Evolutionary conservation across 2,888 invertebrate genomes (phyloP).

Genomic region (Lasioglossum marginatum): DNA sequence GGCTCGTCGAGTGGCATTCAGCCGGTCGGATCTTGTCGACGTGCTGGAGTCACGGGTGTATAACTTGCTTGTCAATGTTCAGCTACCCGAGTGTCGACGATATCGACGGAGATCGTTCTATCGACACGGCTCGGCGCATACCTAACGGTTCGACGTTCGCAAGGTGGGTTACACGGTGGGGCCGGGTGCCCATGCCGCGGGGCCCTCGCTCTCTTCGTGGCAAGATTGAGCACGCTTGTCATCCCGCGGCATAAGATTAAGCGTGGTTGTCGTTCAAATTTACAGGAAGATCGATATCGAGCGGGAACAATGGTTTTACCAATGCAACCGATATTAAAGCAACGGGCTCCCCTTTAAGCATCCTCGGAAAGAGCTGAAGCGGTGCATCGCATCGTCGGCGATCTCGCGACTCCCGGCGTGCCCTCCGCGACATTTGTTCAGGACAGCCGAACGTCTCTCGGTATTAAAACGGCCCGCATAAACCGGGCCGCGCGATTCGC

Average conservation of each 20-base stretch:
- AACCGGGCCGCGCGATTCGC: slow-evolving; percentile 60
- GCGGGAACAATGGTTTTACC: slow-evolving; percentile 62
- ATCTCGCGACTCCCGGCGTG: slow-evolving; percentile 28
- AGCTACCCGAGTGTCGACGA: slow-evolving; percentile 58
- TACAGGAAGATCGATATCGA: slow-evolving; percentile 71
- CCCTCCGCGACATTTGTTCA: slow-evolving; percentile 52
- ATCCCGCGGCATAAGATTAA: slow-evolving; percentile 68
- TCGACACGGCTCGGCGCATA: slow-evolving; percentile 43
- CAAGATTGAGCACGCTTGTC: slow-evolving; percentile 69
- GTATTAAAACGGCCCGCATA: slow-evolving; percentile 50
- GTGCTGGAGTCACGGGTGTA: slow-evolving; percentile 50
- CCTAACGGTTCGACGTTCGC: slow-evolving; percentile 52
- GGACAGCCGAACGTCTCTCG: slow-evolving; percentile 40
- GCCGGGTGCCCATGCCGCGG: not conserved
- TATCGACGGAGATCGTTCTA: slow-evolving; percentile 61
- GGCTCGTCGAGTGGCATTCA: slow-evolving; percentile 18
- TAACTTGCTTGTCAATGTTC: slow-evolving; percentile 67
- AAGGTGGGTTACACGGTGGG: not conserved
- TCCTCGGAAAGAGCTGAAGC: slow-evolving; percentile 34
- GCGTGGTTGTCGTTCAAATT: slow-evolving; percentile 66
- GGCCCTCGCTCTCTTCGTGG: slow-evolving; percentile 19
- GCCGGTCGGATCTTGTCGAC: slow-evolving; percentile 20
- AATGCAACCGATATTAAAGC: slow-evolving; percentile 67
- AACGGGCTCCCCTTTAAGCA: slow-evolving; percentile 35
- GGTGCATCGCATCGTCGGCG: not conserved